Evolutionary conservation across 2,113 vertebrate species (phyloP).

Genomic region (Cepphus grylle): DNA sequence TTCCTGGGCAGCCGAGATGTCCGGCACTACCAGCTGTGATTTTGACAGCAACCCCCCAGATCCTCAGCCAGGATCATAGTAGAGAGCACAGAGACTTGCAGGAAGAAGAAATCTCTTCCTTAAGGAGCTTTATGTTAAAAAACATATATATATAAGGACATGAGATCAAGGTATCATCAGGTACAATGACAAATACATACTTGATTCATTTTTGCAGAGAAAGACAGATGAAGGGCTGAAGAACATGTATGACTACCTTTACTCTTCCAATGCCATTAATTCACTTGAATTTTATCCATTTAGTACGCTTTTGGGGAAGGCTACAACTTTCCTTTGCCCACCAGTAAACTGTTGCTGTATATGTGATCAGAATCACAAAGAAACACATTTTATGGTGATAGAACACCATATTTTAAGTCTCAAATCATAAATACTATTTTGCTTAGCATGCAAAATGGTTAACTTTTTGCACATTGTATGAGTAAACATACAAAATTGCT

Average conservation of each 20-base stretch:
- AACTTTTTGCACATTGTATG: not conserved
- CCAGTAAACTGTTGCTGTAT: not conserved
- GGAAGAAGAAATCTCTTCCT: not conserved
- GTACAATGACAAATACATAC: not conserved
- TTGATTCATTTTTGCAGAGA: not conserved
- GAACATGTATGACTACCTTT: not conserved
- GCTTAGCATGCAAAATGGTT: not conserved
- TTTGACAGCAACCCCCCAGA: not conserved
- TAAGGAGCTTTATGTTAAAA: not conserved
- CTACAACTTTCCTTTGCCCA: not conserved
- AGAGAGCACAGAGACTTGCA: not conserved
- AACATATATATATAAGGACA: not conserved
- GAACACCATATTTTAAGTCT: not conserved
- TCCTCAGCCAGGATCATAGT: not conserved
- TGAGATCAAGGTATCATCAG: not conserved
- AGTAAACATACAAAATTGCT: constrained; percentile 12
- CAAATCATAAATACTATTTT: not conserved
- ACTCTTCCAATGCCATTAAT: not conserved
- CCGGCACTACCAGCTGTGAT: not conserved
- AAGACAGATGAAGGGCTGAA: not conserved
- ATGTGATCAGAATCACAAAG: not conserved
- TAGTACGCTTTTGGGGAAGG: not conserved
- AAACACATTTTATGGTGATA: not conserved
- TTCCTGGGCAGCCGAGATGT: not conserved
- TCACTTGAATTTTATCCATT: not conserved